Base-by-base conservation (phyloP, 2,797 vertebrate species). In the Ambastaia sidthimunki region DNA sequence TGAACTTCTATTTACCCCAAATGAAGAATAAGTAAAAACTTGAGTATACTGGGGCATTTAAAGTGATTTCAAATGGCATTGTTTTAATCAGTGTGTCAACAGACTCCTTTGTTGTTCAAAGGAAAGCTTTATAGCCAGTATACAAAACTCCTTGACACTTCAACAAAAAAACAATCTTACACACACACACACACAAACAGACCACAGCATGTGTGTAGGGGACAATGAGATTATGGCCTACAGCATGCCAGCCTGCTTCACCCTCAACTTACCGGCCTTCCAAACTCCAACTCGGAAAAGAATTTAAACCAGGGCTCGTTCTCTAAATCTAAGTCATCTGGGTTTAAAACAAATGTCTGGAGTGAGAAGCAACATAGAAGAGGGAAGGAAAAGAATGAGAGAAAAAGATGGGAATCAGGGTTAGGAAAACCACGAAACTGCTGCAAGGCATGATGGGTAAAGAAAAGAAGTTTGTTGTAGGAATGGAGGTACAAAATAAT, bases 271-370 rank as follows among this genome's bases (percentile, higher is more conserved):
- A 99, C 98, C 98, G 96, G 97, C 79, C 94, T 93, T 94, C 98
- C 98, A 95, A 99, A 99, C 93, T 99, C 96, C 97, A 99, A 94
- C 90, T 99, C 97, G 94, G 98, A 98, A 98, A 99, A 99, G 97
- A 99, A 99, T 94, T 97, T 98, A 98, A 97, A 99, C 98, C 98
- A 99, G 92, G 98, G 97, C 90, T 99, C 98, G 91, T 98, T 98
- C 95, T 98, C 97, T 99, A 99, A 98, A 96, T 99, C 97, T 99
- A 98, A 95, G 94, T 97, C 98, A 96, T 98, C 96, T 89, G 94
- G 94, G 87, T 92, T 93, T 94, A 94, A 93, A 90, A 91, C 92
- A 95, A 93, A 96, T 89, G 88, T 96, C 98, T 99, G 95, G 95
- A 95, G 93, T 88, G 91, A 93, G 89, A 90, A 87, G 87, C 87